These are phyloP conservation scores for Speoplatyrhinus poulsoni DNA, from an alignment of 2,113 vertebrate species.

Conservation along the genomic window DNA sequence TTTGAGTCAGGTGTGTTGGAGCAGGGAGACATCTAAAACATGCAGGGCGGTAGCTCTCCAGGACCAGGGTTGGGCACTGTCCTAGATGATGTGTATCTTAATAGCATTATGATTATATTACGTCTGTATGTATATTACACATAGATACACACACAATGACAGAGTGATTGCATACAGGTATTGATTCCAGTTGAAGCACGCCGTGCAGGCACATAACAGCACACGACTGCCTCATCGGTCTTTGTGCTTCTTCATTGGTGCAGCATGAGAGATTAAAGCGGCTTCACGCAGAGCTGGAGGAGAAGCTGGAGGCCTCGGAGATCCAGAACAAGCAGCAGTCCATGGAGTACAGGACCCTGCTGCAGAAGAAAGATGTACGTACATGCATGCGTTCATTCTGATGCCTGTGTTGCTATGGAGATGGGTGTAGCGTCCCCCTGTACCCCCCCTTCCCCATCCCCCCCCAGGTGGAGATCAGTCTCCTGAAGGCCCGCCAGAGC, in stretches of 20 bases:
- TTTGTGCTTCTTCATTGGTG: constrained; percentile 35
- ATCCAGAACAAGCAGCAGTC: constrained; percentile 92
- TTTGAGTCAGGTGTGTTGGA: too few species aligned
- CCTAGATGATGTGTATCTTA: background rate
- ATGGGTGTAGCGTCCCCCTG: background rate
- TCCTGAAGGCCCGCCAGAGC: constrained; percentile 91
- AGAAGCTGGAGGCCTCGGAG: constrained; percentile 91
- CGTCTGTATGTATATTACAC: too few species aligned
- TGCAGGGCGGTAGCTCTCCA: too few species aligned
- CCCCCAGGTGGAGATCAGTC: constrained; percentile 91
- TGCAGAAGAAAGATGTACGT: constrained; percentile 93
- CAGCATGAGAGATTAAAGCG: constrained; percentile 90
- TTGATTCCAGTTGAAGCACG: too few species aligned
- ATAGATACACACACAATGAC: too few species aligned
- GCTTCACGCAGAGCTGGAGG: constrained; percentile 87
- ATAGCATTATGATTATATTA: too few species aligned
- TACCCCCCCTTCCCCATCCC: background rate
- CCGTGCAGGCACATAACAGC: too few species aligned
- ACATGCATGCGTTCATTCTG: background rate
- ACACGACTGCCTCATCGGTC: background rate
- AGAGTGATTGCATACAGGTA: too few species aligned
- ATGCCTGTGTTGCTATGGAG: background rate
- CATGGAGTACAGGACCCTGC: constrained; percentile 82
- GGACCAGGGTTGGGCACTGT: too few species aligned
- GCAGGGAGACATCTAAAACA: too few species aligned